Evolutionary conservation across 2,888 invertebrate species (phyloP), one percentile per base, ranked within the genome.

Genomic region (Polymixis flavicincta): DNA sequence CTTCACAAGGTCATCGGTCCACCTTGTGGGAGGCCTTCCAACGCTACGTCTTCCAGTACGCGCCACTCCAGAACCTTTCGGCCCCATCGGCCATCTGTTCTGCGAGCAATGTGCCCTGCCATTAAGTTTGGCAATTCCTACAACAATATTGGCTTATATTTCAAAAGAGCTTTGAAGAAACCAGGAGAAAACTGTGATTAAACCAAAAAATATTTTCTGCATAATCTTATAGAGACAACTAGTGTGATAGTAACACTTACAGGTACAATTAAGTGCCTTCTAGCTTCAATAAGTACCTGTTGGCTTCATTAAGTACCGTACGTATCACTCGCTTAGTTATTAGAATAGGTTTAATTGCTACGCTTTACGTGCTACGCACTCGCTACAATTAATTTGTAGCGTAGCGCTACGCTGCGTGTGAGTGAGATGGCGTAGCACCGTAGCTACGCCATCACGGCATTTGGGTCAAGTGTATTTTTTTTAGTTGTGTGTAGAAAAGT

Each of bases 321-420:
- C 19, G 28, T 11, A 50, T 54, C 76, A 76, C 28, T 28, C 52
- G 2, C 57, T 64, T 37, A 48, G 28, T 63, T 45, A 83, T 80
- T 70, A 83, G 14, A 78, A 63, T 45, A 54, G 17, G 17, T 71
- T 74, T 67, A 54, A 80, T 80, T 83, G 63, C 71, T 83, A 67
- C 50, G 83, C n/a, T 63, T 59, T 54, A 60, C 48, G 70, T 13
- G 70, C 82, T 84, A 81, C 81, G 69, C 60, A 66, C 52, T 32
- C 17, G 66, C 81, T 82, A 80, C 72, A 76, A 60, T 32, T 68
- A 59, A 70, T 74, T 73, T 25, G 42, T 52, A n/a, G 50, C 67
- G 54, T 57, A 70, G 61, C 52, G 76, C 76, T 84, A 82, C 75
- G 85, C 2, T 50, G 45, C 77, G 45, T 82, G 60, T 65, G 76